These are phyloP conservation scores for Mesorhabditis belari DNA, from an alignment of 2,888 invertebrate species.

Conservation along the genomic window DNA sequence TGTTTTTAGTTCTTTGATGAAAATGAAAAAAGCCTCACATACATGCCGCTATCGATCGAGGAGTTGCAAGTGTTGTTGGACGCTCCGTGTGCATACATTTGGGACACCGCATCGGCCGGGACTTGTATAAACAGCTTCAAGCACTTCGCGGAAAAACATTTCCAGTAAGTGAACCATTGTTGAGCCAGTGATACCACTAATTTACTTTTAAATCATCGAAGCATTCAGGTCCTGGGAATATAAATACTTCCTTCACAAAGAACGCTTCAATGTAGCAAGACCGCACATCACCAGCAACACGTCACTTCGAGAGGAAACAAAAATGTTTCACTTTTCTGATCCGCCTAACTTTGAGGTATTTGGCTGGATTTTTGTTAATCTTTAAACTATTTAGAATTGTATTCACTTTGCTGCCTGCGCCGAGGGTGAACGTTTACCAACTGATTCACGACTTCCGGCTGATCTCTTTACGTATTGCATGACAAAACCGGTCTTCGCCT, in stretches of 20 bases:
- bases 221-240: conserved; percentile 66
- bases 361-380: not conserved
- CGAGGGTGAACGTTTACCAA: conserved; percentile 84
- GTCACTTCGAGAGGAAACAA: not conserved
- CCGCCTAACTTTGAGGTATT: not conserved
- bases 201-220: too few relatives aligned
- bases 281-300: not conserved
- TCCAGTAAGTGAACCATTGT: conserved; percentile 8
- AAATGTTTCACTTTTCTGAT: not conserved
- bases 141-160: conserved; percentile 82
- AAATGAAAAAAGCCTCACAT: not conserved
- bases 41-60: conserved; percentile 80
- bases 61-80: conserved; percentile 99
- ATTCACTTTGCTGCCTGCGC: conserved; percentile 94
- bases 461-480: conserved; percentile 94
- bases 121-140: conserved; percentile 75
- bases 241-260: conserved; percentile 12
- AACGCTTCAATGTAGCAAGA: not conserved
- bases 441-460: conserved; percentile 93
- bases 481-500: conserved; percentile 87
- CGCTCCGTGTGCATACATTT: conserved; percentile 95
- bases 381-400: conserved; percentile 59
- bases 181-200: not conserved
- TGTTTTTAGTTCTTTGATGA: too few relatives aligned
- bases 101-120: conserved; percentile 97